Evolutionary conservation across 1,140 invertebrate species (phyloP), one percentile per base, ranked within the genome.

Genomic region (Diorhabda carinulata): DNA sequence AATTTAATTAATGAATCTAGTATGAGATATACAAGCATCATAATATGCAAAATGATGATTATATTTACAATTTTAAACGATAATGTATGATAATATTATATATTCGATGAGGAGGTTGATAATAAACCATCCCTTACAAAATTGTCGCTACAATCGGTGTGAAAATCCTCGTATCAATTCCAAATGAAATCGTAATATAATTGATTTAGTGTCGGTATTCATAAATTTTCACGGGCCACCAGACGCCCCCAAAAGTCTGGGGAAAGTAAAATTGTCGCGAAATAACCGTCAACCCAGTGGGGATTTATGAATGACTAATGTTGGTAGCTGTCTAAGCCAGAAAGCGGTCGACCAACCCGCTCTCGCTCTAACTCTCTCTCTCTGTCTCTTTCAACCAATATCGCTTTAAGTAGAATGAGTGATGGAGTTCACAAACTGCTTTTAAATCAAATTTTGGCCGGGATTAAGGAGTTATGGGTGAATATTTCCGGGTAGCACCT

Each of bases 391-490:
- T 60, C 58, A 42, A 57, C 62, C 70, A 64, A 69, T 73, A 72
- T 63, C 61, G 68, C 70, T 74, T 60, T 70, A 70, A 70, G 70
- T 64, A 69, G 64, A 74, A 74, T 74, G 70, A 72, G 68, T 72
- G 68, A 74, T 74, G 66, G 69, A 73, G 70, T 76, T 76, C 70
- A 70, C 67, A 74, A 73, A 74, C 74, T 72, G 70, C 67, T 70
- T 70, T 67, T 76, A 74, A 76, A 76, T 76, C 74, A 76, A 74
- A 76, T 69, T 72, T 72, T 68, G 71, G 61, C 56, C 65, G 61
- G 71, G 73, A 76, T 74, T 74, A 74, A 72, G 67, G 69, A 72
- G 73, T 74, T 76, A 76, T 74, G 73, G 72, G 74, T 72, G 74
- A 76, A 76, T 76, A 76, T 76, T 74, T 76, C 69, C 74, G 65